Conservation (phyloP, 2,888 invertebrate species). For the Metopia argyrocephala region DNA sequence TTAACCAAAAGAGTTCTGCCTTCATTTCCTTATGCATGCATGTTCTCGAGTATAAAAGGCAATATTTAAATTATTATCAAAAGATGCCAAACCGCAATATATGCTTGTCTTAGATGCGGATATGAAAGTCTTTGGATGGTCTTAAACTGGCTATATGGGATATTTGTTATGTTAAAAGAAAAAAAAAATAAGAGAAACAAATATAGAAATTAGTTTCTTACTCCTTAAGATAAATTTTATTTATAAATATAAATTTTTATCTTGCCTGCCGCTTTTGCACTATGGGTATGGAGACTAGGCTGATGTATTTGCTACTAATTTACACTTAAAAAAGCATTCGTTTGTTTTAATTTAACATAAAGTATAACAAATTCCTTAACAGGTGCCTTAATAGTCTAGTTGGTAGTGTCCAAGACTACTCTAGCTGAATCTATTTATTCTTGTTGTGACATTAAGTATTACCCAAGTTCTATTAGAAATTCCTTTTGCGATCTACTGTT, state of each 20-base stretch:
- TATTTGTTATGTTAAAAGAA: conserved; percentile 9
- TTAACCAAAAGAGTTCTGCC: conserved; percentile 14
- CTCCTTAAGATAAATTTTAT: conserved; percentile 44
- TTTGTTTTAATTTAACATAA: too few species aligned
- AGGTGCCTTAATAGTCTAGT: too few species aligned
- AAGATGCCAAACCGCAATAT: conserved; percentile 28
- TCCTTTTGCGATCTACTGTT: too few species aligned
- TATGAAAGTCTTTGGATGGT: conserved; percentile 8
- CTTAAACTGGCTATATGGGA: conserved; percentile 22
- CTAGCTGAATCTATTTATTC: too few species aligned
- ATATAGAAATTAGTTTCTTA: conserved; percentile 30
- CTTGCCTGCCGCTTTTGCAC: background rate
- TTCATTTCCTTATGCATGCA: conserved; percentile 19
- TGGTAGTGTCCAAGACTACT: too few species aligned
- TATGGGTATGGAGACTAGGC: conserved; percentile 33
- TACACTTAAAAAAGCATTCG: background rate
- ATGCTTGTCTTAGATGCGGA: background rate
- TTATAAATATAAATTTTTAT: conserved; percentile 32
- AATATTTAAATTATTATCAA: conserved; percentile 50
- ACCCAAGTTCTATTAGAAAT: too few species aligned
- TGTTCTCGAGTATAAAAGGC: conserved; percentile 17
- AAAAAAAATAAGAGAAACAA: background rate
- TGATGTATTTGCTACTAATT: too few species aligned
- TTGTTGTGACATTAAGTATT: too few species aligned
- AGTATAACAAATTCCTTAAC: too few species aligned